Evolutionary conservation across 1,140 invertebrate genomes (phyloP).

Genomic region (Lordiphosa clarofinis): DNA sequence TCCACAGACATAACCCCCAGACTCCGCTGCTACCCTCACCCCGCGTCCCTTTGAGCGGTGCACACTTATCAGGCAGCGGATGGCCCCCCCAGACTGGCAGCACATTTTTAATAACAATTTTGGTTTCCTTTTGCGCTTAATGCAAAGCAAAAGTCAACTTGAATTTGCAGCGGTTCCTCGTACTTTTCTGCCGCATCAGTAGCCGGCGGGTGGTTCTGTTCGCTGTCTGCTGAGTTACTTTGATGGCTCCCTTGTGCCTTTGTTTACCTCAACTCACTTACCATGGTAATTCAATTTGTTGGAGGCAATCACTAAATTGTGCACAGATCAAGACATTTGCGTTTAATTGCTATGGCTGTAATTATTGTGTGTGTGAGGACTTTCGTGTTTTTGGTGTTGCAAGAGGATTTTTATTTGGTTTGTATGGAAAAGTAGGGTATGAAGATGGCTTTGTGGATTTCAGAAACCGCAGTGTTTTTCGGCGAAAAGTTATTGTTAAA

Average conservation of each 20-base stretch:
- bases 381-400: no score
- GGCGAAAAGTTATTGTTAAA: no score
- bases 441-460: no score
- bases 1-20: conserved; percentile 1
- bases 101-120: conserved; percentile 16
- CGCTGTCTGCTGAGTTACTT: no score
- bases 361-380: no score
- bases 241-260: background rate
- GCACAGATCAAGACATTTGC: no score
- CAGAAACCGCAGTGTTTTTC: no score
- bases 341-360: no score
- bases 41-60: conserved; percentile 1
- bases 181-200: background rate
- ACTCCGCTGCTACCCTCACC: background rate
- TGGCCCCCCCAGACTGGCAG: conserved; percentile 1
- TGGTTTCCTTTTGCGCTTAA: conserved; percentile 24
- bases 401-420: no score
- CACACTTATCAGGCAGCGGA: conserved; percentile 33
- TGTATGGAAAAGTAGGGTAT: no score
- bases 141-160: conserved; percentile 15
- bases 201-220: conserved; percentile 7
- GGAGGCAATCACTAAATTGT: background rate
- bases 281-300: background rate
- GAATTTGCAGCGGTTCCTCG: conserved; percentile 8
- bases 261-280: no score